Evolutionary conservation across 2,888 invertebrate species (phyloP), one percentile per base, ranked within the genome.

Genomic region (Alloplasta piceator): DNA sequence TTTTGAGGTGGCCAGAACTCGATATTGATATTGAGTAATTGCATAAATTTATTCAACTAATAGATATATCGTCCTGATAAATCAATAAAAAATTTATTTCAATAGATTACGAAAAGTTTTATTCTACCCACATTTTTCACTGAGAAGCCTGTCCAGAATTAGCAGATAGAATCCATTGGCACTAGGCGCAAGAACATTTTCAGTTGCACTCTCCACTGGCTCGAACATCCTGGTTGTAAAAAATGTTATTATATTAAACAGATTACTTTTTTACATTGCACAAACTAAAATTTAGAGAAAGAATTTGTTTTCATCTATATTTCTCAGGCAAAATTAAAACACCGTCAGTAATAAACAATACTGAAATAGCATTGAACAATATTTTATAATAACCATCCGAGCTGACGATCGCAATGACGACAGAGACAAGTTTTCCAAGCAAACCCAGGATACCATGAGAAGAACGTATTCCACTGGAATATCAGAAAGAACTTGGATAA

Each of bases 401-500:
- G 91, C 85, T 94, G 94, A 60, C 93, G 92, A 5, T 94, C 93
- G 90, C 95, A 95, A 71, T 94, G 93, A 14, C 94, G 94, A 88
- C 95, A 95, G 56, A 94, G 92, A 86, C 95, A 94, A 71, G 94
- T 93, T 64, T 94, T 93, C 95, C 95, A 95, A 10, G 93, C 93
- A 86, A 94, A 95, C 9, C 95, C 95, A n/a, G 95, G 94, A 89
- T 94, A 95, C 95, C 95, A 95, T 6, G 94, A 94, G 87, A 94
- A 93, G 56, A 94, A 93, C 75, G 93, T 91, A 85, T 94, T 93
- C 90, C 93, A 94, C 94, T 94, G 92, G 56, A 89, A 90, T 76
- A 60, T 75, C 50, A 67, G 26, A 58, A 16, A 71, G 3, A 36
- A 56, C 52, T 64, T 74, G 46, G 76, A 67, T 76, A 66, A 71